phyloP scores from a whole-genome alignment of 2,888 invertebrate genomes.

The Sthenelais limicola region DNA sequence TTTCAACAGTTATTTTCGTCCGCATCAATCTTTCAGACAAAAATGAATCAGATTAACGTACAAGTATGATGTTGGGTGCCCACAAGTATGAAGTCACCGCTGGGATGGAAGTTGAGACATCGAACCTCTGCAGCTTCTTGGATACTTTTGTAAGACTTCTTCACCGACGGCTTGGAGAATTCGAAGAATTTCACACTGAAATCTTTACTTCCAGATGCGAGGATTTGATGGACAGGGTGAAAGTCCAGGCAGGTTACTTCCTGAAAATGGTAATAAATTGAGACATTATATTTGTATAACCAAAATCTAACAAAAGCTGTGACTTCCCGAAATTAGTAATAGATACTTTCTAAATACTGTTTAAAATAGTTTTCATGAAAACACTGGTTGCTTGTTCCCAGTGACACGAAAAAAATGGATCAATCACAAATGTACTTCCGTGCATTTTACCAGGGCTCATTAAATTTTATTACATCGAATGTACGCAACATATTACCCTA shows the following conservation, averaged over 20 bases:
- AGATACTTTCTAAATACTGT: too few species aligned
- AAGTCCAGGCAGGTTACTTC: conserved; percentile 98
- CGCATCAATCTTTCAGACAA: too few species aligned
- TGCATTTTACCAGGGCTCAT: too few species aligned
- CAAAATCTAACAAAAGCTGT: neutral
- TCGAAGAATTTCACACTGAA: conserved; percentile 97
- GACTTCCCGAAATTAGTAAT: neutral
- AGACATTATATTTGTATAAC: too few species aligned
- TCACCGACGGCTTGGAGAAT: conserved; percentile 97
- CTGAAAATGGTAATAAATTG: conserved; percentile 64
- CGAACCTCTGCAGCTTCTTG: conserved; percentile 95
- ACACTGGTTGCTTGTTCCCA: too few species aligned
- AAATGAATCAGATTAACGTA: too few species aligned
- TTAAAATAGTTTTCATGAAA: too few species aligned
- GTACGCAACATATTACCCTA: too few species aligned
- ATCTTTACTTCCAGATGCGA: conserved; percentile 95
- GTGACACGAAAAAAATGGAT: too few species aligned
- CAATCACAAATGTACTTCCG: too few species aligned
- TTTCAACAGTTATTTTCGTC: too few species aligned
- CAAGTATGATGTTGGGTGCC: conserved; percentile 88
- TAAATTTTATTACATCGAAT: too few species aligned
- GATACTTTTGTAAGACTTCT: conserved; percentile 96
- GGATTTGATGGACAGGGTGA: conserved; percentile 87
- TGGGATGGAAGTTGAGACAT: conserved; percentile 94
- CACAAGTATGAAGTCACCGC: conserved; percentile 94